These are phyloP conservation scores for Sapajus apella DNA, from an alignment of 2,113 vertebrate genomes.

Conservation along the genomic window DNA sequence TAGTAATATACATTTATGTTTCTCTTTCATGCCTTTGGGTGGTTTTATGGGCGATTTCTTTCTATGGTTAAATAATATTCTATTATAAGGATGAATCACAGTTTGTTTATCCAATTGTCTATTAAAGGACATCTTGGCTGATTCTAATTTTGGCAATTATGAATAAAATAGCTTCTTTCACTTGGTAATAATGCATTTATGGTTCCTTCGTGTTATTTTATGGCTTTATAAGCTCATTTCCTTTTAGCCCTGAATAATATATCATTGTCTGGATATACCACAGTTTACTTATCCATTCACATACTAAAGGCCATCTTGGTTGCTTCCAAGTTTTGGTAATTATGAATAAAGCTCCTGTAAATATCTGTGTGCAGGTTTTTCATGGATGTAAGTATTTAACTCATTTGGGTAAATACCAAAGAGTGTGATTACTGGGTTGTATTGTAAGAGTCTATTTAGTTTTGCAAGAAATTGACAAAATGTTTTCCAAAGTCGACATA, in stretches of 20 bases:
- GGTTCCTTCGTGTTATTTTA: neutral
- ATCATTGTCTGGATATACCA: neutral
- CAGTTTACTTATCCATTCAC: neutral
- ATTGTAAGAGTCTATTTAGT: neutral
- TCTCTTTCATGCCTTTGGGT: too few species aligned
- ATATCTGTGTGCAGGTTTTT: neutral
- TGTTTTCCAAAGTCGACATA: neutral
- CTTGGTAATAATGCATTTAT: neutral
- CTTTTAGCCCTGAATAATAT: neutral
- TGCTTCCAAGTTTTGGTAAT: neutral
- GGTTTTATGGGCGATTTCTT: too few species aligned
- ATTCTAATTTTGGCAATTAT: too few species aligned
- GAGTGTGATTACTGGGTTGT: neutral
- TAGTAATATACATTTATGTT: too few species aligned
- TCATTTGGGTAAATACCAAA: neutral
- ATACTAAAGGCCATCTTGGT: neutral
- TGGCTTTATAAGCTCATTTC: neutral
- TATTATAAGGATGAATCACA: too few species aligned
- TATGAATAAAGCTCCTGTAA: neutral
- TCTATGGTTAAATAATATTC: too few species aligned
- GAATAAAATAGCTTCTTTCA: too few species aligned
- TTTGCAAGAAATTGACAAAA: neutral
- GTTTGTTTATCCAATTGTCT: too few species aligned
- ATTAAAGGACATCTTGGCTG: too few species aligned
- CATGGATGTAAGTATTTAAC: neutral